Percentiles rank a stretch among this genome's conserved stretches.
These are phyloP conservation scores for Macroglossus sobrinus DNA, from an alignment of 2,113 vertebrate genomes.

Conservation along the genomic window DNA sequence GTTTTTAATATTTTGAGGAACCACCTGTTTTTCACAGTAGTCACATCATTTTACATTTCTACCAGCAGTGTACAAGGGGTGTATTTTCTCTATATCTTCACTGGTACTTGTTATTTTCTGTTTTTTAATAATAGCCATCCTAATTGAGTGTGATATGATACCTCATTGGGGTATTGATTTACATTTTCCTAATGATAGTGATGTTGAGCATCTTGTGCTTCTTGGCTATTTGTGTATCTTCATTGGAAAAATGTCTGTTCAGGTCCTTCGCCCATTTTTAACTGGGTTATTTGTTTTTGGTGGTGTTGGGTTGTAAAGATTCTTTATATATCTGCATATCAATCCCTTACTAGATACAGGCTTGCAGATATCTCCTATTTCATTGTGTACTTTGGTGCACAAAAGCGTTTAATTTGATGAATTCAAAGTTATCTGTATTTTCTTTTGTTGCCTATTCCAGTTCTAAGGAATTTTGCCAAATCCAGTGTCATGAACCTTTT, in stretches of 20 bases:
- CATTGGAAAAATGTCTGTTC: neutral
- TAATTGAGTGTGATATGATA: neutral
- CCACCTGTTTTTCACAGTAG: neutral
- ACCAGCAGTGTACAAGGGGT: neutral
- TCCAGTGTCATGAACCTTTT: neutral
- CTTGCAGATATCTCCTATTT: neutral
- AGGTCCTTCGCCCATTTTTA: neutral
- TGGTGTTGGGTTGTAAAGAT: neutral
- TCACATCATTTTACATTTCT: neutral
- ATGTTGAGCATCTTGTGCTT: neutral
- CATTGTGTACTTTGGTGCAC: neutral
- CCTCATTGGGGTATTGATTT: slow-evolving; percentile 15
- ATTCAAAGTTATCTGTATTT: neutral
- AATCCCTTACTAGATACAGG: neutral
- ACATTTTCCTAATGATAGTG: neutral
- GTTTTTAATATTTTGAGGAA: neutral
- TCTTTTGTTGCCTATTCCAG: neutral
- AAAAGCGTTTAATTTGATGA: slow-evolving; percentile 5
- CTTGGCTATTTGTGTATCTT: neutral
- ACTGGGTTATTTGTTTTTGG: neutral
- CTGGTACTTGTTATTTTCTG: neutral
- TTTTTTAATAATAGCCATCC: neutral
- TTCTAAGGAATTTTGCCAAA: neutral
- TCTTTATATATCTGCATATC: slow-evolving; percentile 5
- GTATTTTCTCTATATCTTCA: neutral